These are phyloP conservation scores for Dyspetes luteomarginatus DNA, from an alignment of 2,888 invertebrate species.

Conservation along the genomic window DNA sequence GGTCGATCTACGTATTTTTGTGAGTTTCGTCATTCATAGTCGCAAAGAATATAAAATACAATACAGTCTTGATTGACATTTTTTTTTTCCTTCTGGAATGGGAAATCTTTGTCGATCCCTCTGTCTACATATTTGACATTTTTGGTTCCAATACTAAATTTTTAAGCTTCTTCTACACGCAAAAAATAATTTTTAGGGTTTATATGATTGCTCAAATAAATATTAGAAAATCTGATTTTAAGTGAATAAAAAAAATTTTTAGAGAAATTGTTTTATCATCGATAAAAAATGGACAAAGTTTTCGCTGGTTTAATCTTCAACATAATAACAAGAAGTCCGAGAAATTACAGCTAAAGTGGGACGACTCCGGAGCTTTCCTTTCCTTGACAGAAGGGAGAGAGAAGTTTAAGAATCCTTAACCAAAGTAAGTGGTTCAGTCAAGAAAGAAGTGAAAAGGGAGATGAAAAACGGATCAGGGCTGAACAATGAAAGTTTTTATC, in stretches of 20 bases:
- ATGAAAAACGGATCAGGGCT: no score
- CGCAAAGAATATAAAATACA: background rate
- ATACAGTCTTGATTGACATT: no score
- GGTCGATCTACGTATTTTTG: background rate
- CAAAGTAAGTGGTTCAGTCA: constrained; percentile 21
- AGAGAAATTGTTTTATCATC: no score
- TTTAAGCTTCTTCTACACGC: no score
- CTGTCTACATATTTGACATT: no score
- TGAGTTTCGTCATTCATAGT: background rate
- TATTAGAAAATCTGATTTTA: no score
- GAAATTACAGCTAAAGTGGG: constrained; percentile 10
- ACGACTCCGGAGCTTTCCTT: background rate
- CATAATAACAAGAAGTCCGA: constrained; percentile 15
- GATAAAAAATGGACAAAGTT: background rate
- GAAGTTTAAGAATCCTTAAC: constrained; percentile 20
- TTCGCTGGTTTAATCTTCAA: background rate
- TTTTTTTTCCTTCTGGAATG: no score
- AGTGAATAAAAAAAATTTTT: no score
- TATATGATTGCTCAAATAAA: no score
- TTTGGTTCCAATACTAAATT: no score
- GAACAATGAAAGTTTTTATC: background rate
- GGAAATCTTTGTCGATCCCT: no score
- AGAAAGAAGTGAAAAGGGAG: background rate
- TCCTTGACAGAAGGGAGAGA: background rate
- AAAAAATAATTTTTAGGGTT: no score